Percentiles rank a stretch among this genome's conserved stretches.
Conservation (phyloP, 2,113 vertebrate genomes). For the Oryzias javanicus region DNA sequence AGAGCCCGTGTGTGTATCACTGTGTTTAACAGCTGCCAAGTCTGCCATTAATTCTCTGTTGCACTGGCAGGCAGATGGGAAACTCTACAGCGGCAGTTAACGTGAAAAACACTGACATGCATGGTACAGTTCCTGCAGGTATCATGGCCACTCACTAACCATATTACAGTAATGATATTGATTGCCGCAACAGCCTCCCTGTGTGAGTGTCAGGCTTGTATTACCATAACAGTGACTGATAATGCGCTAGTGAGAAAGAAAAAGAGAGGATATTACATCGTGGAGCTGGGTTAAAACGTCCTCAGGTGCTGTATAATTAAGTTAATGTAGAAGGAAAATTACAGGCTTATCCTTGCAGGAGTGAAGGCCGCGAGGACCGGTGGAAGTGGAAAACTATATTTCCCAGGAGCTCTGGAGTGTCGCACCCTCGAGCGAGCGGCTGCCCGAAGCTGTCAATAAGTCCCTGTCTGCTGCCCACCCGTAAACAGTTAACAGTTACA, state of each 20-base stretch:
- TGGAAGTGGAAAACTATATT: conserved; percentile 63
- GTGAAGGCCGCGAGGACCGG: conserved; percentile 31
- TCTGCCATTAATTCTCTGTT: conserved; percentile 43
- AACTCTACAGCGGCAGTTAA: conserved; percentile 19
- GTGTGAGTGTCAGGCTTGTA: conserved; percentile 9
- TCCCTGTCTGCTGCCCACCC: conserved; percentile 59
- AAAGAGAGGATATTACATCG: conserved; percentile 44
- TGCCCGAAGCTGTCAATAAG: conserved; percentile 56
- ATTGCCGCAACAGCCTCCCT: conserved; percentile 15
- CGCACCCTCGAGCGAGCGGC: conserved; percentile 48
- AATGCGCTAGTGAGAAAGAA: conserved; percentile 38
- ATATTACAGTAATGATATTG: conserved; percentile 14
- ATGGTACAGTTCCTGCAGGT: conserved; percentile 13
- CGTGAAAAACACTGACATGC: conserved; percentile 43
- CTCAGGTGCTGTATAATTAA: conserved; percentile 65
- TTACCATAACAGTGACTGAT: conserved; percentile 24
- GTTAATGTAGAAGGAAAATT: conserved; percentile 62
- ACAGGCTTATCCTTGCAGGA: conserved; percentile 44
- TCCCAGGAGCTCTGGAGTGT: conserved; percentile 57
- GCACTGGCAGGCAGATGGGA: conserved; percentile 39
- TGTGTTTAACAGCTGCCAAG: conserved; percentile 51
- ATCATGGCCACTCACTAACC: conserved; percentile 15
- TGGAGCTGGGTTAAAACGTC: conserved; percentile 46
- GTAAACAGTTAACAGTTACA: conserved; percentile 66
- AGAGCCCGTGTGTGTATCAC: conserved; percentile 46